These are phyloP conservation scores for Papilio protenor DNA, from an alignment of 2,888 invertebrate genomes.

Conservation along the genomic window DNA sequence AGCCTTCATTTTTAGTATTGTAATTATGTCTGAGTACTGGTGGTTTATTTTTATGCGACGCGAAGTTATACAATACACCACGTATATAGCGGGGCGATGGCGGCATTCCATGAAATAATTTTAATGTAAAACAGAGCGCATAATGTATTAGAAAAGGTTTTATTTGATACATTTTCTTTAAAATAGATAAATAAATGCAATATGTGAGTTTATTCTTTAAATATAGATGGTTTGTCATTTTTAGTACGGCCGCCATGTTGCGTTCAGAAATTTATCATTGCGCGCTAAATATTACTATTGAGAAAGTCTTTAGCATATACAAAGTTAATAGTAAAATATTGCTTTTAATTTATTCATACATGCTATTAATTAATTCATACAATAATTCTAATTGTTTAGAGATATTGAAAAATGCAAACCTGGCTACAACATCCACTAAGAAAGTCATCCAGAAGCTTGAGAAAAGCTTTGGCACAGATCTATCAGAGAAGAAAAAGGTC, in stretches of 20 bases:
- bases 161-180: constrained; percentile 57
- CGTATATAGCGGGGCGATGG: constrained; percentile 60
- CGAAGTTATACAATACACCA: constrained; percentile 57
- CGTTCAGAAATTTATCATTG: constrained; percentile 48
- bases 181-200: constrained; percentile 47
- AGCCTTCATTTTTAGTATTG: constrained; percentile 61
- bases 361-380: too few relatives aligned
- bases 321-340: neutral
- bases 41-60: constrained; percentile 71
- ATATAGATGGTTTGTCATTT: constrained; percentile 48
- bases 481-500: constrained; percentile 91
- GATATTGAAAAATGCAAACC: constrained; percentile 94
- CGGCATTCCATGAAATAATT: constrained; percentile 47
- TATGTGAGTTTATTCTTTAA: constrained; percentile 44
- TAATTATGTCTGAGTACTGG: constrained; percentile 59
- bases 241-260: constrained; percentile 51
- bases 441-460: constrained; percentile 95
- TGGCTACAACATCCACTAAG: constrained; percentile 93
- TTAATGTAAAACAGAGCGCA: constrained; percentile 56
- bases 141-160: constrained; percentile 54
- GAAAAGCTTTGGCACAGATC: constrained; percentile 89
- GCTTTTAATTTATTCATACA: too few relatives aligned
- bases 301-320: neutral
- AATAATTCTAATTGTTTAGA: constrained; percentile 78
- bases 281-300: neutral